A percentile compares a stretch with the other conserved stretches of the same genome.
phyloP scores from a whole-genome alignment of 2,113 vertebrate genomes.

The Onychostoma macrolepis region DNA sequence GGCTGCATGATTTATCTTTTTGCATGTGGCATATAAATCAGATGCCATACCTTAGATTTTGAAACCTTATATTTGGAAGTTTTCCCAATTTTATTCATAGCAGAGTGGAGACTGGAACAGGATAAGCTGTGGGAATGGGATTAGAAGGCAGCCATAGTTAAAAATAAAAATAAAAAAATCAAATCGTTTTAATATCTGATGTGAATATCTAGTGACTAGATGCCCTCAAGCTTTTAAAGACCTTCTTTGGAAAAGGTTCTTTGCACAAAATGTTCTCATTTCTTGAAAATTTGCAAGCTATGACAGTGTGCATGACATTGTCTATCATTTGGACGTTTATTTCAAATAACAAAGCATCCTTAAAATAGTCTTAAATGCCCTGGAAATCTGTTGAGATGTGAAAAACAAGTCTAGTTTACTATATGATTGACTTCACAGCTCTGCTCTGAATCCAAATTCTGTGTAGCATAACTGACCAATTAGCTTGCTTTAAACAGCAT shows the following conservation, averaged over 20 bases:
- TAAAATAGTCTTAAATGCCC: neutral
- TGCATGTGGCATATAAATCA: neutral
- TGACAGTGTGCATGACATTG: neutral
- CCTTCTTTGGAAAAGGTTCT: no score
- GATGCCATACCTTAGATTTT: neutral
- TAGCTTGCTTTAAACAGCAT: constrained; percentile 70
- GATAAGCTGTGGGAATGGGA: neutral
- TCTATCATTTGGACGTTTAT: neutral
- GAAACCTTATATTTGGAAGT: neutral
- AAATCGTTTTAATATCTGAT: neutral
- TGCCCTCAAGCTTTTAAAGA: no score
- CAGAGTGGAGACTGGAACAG: neutral
- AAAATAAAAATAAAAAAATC: no score
- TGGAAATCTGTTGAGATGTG: neutral
- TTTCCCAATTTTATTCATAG: neutral
- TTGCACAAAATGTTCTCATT: no score
- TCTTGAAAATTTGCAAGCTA: neutral
- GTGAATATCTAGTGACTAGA: no score
- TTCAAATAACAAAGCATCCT: neutral
- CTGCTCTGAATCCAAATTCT: constrained; percentile 66
- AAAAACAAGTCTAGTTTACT: neutral
- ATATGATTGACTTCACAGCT: constrained; percentile 52
- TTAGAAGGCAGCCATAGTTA: neutral
- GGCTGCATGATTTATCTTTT: neutral
- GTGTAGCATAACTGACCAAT: constrained; percentile 70